Conservation (phyloP, 2,888 invertebrate species). For the Cryptus armator region DNA sequence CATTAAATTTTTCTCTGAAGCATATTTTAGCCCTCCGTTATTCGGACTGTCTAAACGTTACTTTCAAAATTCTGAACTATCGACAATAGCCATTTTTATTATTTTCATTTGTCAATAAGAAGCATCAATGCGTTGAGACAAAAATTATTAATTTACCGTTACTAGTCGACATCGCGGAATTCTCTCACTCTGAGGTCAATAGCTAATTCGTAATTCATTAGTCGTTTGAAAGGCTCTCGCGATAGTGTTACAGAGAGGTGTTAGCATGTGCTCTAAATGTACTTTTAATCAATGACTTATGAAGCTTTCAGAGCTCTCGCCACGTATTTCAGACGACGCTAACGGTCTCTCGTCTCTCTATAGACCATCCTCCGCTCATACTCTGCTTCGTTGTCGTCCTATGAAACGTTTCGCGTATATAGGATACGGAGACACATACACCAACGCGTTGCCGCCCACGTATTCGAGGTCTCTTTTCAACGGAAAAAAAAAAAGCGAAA, state of each 20-base stretch:
- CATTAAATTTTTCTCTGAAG: too few relatives aligned
- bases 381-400: slow-evolving; percentile 15
- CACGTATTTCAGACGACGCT: slow-evolving; percentile 66
- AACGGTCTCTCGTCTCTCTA: slow-evolving; percentile 51
- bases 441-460: background rate
- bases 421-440: background rate
- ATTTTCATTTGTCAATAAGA: too few relatives aligned
- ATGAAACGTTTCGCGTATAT: background rate
- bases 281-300: slow-evolving; percentile 73
- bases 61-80: too few relatives aligned
- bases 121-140: background rate
- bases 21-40: too few relatives aligned
- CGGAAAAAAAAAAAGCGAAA: slow-evolving; percentile 7
- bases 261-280: slow-evolving; percentile 68
- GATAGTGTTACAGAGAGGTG: slow-evolving; percentile 19
- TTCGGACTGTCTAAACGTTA: too few relatives aligned
- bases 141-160: background rate
- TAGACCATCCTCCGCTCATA: background rate
- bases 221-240: slow-evolving; percentile 52
- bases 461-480: slow-evolving; percentile 30
- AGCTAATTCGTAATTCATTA: slow-evolving; percentile 60
- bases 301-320: slow-evolving; percentile 68
- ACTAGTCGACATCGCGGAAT: background rate
- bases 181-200: slow-evolving; percentile 12
- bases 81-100: too few relatives aligned